phyloP scores from a whole-genome alignment of 2,113 vertebrate genomes.

The Solea solea region DNA sequence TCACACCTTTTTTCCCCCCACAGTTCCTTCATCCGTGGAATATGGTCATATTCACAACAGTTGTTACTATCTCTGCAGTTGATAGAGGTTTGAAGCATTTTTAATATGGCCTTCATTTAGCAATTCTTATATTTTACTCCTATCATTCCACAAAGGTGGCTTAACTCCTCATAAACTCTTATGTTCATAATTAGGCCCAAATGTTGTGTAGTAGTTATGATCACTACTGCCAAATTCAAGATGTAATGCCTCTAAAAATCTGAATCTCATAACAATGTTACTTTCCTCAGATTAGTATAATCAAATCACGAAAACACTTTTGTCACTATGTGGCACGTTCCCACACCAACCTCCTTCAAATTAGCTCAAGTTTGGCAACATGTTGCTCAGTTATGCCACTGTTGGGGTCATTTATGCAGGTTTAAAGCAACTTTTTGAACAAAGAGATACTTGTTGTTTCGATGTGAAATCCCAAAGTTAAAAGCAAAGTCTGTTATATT shows the following conservation, averaged over 20 bases:
- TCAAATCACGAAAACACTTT: constrained; percentile 27
- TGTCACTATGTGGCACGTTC: constrained; percentile 6
- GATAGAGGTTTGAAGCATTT: not conserved
- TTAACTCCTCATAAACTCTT: not conserved
- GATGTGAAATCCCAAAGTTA: not conserved
- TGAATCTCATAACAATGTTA: constrained; percentile 4
- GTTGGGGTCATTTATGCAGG: not conserved
- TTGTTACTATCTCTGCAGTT: not conserved
- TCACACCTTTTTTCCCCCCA: constrained; percentile 1
- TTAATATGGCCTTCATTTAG: not conserved
- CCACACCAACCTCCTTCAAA: not conserved
- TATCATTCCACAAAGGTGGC: not conserved
- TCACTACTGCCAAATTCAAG: constrained; percentile 7
- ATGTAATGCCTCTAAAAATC: constrained; percentile 15
- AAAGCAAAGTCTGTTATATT: not conserved
- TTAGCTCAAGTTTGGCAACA: not conserved
- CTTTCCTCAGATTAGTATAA: constrained; percentile 12
- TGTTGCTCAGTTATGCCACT: not conserved
- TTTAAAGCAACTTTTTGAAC: not conserved
- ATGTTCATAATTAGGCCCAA: constrained; percentile 1
- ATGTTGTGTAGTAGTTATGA: not conserved
- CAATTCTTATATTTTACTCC: not conserved
- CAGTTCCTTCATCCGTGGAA: not conserved
- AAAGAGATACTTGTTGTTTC: not conserved
- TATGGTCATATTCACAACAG: not conserved